Percentiles rank a stretch among this genome's conserved stretches.
Evolutionary conservation across 64 coral and sea anemone genomes (phyloP).

Genomic region (Hydrozoanthus tunicans): DNA sequence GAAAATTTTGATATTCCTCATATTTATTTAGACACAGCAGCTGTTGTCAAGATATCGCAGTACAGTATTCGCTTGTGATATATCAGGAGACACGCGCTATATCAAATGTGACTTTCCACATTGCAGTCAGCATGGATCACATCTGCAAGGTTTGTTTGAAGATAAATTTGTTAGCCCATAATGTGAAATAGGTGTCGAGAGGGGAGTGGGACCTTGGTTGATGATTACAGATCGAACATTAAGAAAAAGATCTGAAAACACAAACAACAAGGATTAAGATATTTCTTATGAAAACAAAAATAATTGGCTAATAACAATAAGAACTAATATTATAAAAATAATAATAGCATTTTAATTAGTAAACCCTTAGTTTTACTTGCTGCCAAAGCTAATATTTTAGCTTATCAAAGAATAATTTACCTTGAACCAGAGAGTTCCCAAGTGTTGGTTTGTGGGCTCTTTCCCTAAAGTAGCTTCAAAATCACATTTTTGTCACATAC

Average conservation of each 20-base stretch:
- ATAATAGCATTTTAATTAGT: too few relatives aligned
- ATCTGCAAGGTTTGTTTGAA: conserved; percentile 53
- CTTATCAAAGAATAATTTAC: conserved; percentile 8
- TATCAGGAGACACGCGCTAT: conserved; percentile 83
- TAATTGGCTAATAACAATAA: too few relatives aligned
- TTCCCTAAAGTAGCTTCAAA: conserved; percentile 31
- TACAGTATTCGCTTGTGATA: conserved; percentile 93
- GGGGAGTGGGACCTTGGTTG: too few relatives aligned
- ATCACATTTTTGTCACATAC: neutral
- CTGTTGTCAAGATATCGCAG: conserved; percentile 69
- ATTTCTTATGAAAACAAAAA: too few relatives aligned
- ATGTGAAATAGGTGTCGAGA: too few relatives aligned
- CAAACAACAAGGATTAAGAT: too few relatives aligned
- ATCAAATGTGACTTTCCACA: conserved; percentile 92
- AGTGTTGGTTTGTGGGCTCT: conserved; percentile 31
- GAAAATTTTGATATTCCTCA: neutral
- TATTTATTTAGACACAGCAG: conserved; percentile 41
- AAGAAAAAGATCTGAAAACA: too few relatives aligned
- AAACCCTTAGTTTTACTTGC: conserved; percentile 8
- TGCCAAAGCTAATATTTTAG: conserved; percentile 29
- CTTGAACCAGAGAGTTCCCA: conserved; percentile 29
- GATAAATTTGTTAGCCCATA: too few relatives aligned
- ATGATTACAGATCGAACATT: too few relatives aligned
- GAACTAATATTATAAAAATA: too few relatives aligned
- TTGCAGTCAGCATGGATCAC: conserved; percentile 72